Evolutionary conservation across 2,888 invertebrate species (phyloP).

Genomic region (Tinea pellionella): DNA sequence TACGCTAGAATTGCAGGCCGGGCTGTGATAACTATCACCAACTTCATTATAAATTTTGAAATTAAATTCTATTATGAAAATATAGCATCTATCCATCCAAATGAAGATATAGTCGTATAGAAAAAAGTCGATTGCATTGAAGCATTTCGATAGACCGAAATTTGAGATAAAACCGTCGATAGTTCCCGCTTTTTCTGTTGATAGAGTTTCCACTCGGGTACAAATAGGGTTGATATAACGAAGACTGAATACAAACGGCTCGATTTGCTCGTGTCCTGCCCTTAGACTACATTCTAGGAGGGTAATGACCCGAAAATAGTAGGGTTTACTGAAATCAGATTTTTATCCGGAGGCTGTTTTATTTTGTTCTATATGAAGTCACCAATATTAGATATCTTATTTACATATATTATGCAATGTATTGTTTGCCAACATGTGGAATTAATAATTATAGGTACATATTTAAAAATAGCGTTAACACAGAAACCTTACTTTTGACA

Average conservation of each 20-base stretch:
- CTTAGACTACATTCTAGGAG: slow-evolving; percentile 17
- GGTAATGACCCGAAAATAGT: slow-evolving; percentile 25
- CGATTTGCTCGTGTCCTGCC: slow-evolving; percentile 28
- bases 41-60: too few species aligned
- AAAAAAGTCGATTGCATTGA: neutral
- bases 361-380: slow-evolving; percentile 10
- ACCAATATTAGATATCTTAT: neutral
- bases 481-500: too few species aligned
- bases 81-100: neutral
- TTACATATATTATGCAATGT: neutral
- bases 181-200: slow-evolving; percentile 11
- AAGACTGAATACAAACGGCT: slow-evolving; percentile 33
- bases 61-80: too few species aligned
- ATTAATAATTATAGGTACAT: neutral
- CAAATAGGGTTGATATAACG: slow-evolving; percentile 28
- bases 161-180: slow-evolving; percentile 9
- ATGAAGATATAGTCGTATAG: neutral
- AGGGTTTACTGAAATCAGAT: slow-evolving; percentile 12
- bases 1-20: too few species aligned
- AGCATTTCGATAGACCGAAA: neutral
- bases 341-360: neutral
- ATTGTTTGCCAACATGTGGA: neutral
- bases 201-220: slow-evolving; percentile 21
- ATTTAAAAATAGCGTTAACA: too few species aligned
- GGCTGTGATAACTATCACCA: too few species aligned